Conservation (phyloP, 2,113 vertebrate genomes). For the Nesoenas mayeri region DNA sequence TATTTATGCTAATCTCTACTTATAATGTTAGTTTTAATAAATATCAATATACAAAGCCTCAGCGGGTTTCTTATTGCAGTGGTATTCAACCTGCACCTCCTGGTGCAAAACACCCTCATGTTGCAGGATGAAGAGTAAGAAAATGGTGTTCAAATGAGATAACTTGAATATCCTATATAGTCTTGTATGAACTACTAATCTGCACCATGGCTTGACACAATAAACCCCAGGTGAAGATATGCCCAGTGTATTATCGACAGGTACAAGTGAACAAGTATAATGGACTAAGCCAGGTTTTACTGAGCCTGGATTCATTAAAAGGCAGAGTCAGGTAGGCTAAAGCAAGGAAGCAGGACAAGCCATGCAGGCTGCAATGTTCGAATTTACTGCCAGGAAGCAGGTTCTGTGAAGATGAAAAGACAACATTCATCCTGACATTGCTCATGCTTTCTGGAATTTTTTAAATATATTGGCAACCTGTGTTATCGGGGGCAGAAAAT, state of each 20-base stretch:
- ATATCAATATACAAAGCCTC: not conserved
- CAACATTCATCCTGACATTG: not conserved
- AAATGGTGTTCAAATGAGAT: not conserved
- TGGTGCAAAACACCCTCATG: not conserved
- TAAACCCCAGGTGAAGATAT: not conserved
- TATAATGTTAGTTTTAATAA: not conserved
- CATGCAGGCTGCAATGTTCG: not conserved
- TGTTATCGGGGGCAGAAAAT: not conserved
- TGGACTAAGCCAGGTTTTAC: not conserved
- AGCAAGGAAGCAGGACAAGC: not conserved
- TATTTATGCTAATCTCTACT: not conserved
- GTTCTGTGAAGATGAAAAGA: constrained; percentile 23
- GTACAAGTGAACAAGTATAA: not conserved
- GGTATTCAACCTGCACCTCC: not conserved
- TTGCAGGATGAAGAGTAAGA: not conserved
- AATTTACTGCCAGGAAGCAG: not conserved
- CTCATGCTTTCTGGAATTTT: not conserved
- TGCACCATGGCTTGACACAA: not conserved
- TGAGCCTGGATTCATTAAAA: not conserved
- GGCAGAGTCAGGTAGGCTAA: not conserved
- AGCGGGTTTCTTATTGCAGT: not conserved
- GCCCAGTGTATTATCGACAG: not conserved
- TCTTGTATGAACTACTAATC: not conserved
- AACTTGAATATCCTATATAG: not conserved
- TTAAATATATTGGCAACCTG: not conserved